These are phyloP conservation scores for Caenorhabditis zanzibari DNA, from an alignment of 2,888 invertebrate genomes.

Conservation along the genomic window DNA sequence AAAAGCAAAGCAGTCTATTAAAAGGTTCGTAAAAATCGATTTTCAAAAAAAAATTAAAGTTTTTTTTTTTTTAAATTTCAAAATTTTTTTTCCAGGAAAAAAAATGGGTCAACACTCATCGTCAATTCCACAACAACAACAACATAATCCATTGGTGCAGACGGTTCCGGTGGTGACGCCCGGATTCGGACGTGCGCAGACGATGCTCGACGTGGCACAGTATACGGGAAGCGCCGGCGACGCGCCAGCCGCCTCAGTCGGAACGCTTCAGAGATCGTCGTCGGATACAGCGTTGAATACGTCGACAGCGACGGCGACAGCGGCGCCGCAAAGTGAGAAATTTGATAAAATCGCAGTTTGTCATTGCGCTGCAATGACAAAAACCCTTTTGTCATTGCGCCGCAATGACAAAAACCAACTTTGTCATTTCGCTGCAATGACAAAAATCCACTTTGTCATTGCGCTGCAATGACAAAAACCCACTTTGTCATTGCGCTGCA, in stretches of 20 bases:
- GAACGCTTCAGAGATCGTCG: conserved; percentile 40
- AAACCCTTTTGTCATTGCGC: neutral
- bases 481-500: neutral
- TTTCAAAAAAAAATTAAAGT: conserved; percentile 1
- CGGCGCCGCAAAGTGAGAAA: neutral
- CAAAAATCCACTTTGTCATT: neutral
- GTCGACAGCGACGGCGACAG: neutral
- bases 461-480: too few relatives aligned
- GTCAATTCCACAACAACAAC: neutral
- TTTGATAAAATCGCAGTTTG: too few relatives aligned
- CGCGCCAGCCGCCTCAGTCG: neutral
- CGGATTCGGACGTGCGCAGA: conserved; percentile 51
- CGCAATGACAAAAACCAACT: neutral
- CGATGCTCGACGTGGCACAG: conserved; percentile 58
- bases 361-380: neutral
- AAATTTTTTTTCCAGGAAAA: conserved; percentile 11
- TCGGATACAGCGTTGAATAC: conserved; percentile 54
- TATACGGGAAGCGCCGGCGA: neutral
- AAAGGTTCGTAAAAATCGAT: neutral
- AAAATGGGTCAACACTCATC: conserved; percentile 42
- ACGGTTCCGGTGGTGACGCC: neutral
- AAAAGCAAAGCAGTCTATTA: neutral
- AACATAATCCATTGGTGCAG: neutral
- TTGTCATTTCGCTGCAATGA: neutral
- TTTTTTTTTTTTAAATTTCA: neutral